A percentile compares a stretch with the other conserved stretches of the same genome.
These are phyloP conservation scores for Pangasianodon hypophthalmus DNA, from an alignment of 2,113 vertebrate species.

Conservation along the genomic window DNA sequence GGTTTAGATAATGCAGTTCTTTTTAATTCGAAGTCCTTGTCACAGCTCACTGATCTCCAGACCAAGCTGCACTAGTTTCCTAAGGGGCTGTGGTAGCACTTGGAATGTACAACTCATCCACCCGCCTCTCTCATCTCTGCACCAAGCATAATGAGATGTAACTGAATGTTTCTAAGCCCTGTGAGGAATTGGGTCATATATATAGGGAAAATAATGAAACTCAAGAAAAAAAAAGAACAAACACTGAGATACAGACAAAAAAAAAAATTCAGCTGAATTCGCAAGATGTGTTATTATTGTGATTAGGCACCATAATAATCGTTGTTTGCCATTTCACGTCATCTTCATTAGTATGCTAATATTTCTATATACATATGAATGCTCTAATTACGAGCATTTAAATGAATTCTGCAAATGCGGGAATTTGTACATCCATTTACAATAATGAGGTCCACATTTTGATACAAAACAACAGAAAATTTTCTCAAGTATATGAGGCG, in stretches of 20 bases:
- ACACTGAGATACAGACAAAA: slow-evolving; percentile 1
- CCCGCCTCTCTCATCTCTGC: background rate
- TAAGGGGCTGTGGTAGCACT: slow-evolving; percentile 26
- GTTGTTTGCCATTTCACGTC: slow-evolving; percentile 22
- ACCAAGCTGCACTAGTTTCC: slow-evolving; percentile 15
- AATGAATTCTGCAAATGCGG: slow-evolving; percentile 10
- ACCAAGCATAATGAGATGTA: slow-evolving; percentile 20
- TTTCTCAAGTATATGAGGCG: background rate
- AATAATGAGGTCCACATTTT: slow-evolving; percentile 7
- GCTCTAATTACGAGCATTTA: slow-evolving; percentile 22
- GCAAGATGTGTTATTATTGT: slow-evolving; percentile 21
- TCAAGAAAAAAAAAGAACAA: slow-evolving; percentile 3
- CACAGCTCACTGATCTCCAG: slow-evolving; percentile 32
- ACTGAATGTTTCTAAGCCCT: slow-evolving; percentile 12
- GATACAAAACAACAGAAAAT: background rate
- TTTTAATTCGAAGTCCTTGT: slow-evolving; percentile 31
- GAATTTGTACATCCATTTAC: slow-evolving; percentile 10
- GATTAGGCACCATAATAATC: slow-evolving; percentile 33
- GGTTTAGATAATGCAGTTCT: slow-evolving; percentile 44
- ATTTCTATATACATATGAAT: slow-evolving; percentile 7
- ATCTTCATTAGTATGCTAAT: slow-evolving; percentile 37
- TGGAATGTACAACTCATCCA: background rate
- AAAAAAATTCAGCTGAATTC: slow-evolving; percentile 15
- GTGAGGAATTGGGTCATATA: slow-evolving; percentile 9
- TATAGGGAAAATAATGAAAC: background rate